Evolutionary conservation across 2,797 vertebrate species (phyloP).

Genomic region (Dallia pectoralis): DNA sequence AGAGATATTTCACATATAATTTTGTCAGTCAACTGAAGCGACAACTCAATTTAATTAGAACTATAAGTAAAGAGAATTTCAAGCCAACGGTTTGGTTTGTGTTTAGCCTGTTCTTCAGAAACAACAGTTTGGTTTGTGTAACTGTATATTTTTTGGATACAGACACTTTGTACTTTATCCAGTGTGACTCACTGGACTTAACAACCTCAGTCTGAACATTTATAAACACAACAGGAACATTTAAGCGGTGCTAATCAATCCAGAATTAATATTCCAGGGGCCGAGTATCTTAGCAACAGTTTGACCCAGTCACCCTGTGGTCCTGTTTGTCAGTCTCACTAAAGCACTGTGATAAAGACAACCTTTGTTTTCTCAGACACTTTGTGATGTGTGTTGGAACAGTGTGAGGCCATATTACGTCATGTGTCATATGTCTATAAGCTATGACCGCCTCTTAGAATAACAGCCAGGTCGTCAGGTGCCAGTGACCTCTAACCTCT

Average conservation of each 20-base stretch:
- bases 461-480: no score
- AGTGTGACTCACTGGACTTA: neutral
- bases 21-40: neutral
- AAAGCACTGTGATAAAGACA: neutral
- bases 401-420: no score
- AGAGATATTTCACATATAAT: neutral
- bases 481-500: no score
- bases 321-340: neutral
- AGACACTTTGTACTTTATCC: neutral
- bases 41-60: neutral
- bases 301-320: neutral
- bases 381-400: no score
- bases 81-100: no score
- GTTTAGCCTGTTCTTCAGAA: no score
- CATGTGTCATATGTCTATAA: no score
- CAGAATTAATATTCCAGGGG: neutral
- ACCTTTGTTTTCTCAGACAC: no score
- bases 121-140: neutral
- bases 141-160: neutral
- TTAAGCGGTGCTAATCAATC: constrained; percentile 18
- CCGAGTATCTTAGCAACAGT: constrained; percentile 4
- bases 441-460: no score
- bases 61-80: no score
- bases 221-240: neutral
- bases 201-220: constrained; percentile 22